These are phyloP conservation scores for Thryonomys swinderianus DNA, from an alignment of 2,113 vertebrate genomes.

Conservation along the genomic window DNA sequence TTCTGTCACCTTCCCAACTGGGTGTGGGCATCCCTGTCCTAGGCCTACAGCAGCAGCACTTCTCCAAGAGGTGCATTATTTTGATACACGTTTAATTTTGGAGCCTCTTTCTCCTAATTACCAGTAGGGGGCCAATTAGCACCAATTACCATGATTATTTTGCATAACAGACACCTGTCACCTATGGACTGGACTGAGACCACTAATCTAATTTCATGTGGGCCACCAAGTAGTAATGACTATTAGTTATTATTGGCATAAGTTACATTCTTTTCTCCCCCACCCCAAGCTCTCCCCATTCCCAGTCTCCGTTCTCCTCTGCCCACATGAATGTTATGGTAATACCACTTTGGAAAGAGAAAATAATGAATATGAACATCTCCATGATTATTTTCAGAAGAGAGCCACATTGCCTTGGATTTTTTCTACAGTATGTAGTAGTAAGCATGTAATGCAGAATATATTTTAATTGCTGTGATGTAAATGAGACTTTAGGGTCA, in stretches of 20 bases:
- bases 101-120: constrained; percentile 55
- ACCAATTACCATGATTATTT: constrained; percentile 39
- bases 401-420: constrained; percentile 33
- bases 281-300: accelerated
- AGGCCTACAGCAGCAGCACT: neutral
- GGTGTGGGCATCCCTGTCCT: neutral
- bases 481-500: constrained; percentile 84
- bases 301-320: neutral
- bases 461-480: constrained; percentile 84
- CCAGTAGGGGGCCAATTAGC: constrained; percentile 42
- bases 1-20: neutral
- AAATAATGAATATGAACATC: constrained; percentile 19
- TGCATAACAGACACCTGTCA: constrained; percentile 66
- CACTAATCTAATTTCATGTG: constrained; percentile 37
- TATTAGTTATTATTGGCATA: neutral
- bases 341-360: neutral
- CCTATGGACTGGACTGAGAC: constrained; percentile 29
- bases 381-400: constrained; percentile 48
- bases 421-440: neutral
- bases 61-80: constrained; percentile 31
- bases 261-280: neutral
- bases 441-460: constrained; percentile 68
- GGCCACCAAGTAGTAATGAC: neutral
- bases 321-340: too few species aligned
- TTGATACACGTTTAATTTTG: constrained; percentile 65